These are phyloP conservation scores for Palaemon carinicauda DNA, from an alignment of 1,140 invertebrate genomes.

Conservation along the genomic window DNA sequence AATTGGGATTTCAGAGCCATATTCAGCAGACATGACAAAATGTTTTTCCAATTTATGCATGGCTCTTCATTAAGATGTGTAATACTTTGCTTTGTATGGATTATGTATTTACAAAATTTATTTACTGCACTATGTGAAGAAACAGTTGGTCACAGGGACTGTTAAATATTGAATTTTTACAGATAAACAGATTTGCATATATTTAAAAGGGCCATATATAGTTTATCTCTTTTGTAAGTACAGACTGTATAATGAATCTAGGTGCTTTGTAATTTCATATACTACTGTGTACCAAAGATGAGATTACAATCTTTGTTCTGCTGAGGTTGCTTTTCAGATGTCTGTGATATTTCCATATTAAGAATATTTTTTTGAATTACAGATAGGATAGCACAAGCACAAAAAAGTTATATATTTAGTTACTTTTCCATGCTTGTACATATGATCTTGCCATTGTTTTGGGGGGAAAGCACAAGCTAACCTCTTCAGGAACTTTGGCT, in stretches of 20 bases:
- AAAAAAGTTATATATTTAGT: slow-evolving; percentile 37
- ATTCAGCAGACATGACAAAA: too few relatives aligned
- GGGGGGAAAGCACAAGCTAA: not conserved
- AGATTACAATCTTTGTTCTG: slow-evolving; percentile 40
- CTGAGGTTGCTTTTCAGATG: slow-evolving; percentile 50
- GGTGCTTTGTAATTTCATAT: slow-evolving; percentile 43
- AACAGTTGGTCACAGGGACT: too few relatives aligned
- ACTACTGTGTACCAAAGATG: slow-evolving; percentile 49
- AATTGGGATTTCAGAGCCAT: too few relatives aligned
- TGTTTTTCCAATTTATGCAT: too few relatives aligned
- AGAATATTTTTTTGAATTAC: slow-evolving; percentile 36
- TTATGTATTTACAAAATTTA: too few relatives aligned
- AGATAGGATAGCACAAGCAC: slow-evolving; percentile 41
- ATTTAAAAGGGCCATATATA: not conserved
- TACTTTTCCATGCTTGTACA: slow-evolving; percentile 28
- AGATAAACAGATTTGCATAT: not conserved
- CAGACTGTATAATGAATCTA: slow-evolving; percentile 28
- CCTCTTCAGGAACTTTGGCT: not conserved
- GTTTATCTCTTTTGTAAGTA: slow-evolving; percentile 8
- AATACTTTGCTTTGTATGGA: too few relatives aligned
- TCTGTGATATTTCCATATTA: slow-evolving; percentile 52
- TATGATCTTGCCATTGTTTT: not conserved
- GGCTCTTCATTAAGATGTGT: too few relatives aligned
- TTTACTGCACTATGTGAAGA: too few relatives aligned
- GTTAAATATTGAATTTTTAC: not conserved